Evolutionary conservation across 2,797 vertebrate species (phyloP), one percentile per base, ranked within the genome.

Genomic region (Acanthopagrus latus): DNA sequence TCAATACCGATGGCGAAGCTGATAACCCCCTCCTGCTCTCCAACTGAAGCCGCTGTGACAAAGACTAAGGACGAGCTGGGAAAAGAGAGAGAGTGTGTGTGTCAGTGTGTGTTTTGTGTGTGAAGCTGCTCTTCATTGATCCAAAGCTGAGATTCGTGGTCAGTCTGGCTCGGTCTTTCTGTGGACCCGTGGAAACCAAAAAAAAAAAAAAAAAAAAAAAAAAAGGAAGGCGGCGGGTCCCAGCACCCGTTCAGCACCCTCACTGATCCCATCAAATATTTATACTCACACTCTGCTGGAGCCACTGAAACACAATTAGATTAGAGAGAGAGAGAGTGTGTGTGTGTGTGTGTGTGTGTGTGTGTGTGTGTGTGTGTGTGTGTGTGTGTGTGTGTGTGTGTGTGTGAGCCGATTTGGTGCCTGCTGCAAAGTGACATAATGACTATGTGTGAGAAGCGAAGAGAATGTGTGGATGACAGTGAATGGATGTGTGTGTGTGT

Each of bases 221-320:
- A 33, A 86, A 81, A 71, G 46, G 44, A 52, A 70, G 43, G 64
- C 79, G 57, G 38, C 13, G 29, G 76, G 72, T 81, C 81, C 64
- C 78, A 76, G 74, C 75, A 67, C 16, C 73, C 12, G 23, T 60
- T 65, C 76, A 60, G 66, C 56, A 76, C 76, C 62, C 58, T 74
- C 44, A 3, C 64, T 64, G 78, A 69, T 72, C 62, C 69, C 66
- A 88, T 92, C 75, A 90, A 91, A 89, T 90, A 90, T 92, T 90
- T 88, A 90, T 88, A 71, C 78, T 85, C 64, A 71, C 71, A 86
- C 83, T 70, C 82, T 64, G 77, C 62, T 59, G 57, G 75, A 79
- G 81, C 64, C n/a, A 10, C 72, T 71, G 76, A 75, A 75, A 85
- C 64, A 80, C 78, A 84, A 78, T 78, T 76, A 69, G 77, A 86